These are phyloP conservation scores for Nomada hirtipes DNA, from an alignment of 2,888 invertebrate species.

Conservation along the genomic window DNA sequence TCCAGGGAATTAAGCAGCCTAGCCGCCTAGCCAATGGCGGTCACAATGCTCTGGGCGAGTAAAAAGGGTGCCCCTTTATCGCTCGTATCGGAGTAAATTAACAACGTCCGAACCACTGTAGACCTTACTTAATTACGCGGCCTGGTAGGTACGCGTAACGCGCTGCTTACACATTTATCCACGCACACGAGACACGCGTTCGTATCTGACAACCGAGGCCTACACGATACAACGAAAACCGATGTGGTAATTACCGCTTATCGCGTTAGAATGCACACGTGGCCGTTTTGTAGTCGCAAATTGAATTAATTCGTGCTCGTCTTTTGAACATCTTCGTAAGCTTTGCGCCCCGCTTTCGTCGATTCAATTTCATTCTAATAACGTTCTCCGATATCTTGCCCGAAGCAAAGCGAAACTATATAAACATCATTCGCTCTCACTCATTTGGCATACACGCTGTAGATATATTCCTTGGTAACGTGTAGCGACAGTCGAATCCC, in stretches of 20 bases:
- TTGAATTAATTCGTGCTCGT: neutral
- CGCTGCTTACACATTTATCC: constrained; percentile 33
- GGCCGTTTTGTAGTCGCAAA: neutral
- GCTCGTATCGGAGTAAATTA: constrained; percentile 31
- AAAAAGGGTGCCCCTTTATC: constrained; percentile 13
- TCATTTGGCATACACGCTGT: neutral
- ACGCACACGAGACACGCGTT: neutral
- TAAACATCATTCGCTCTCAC: too few species aligned
- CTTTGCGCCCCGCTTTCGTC: neutral
- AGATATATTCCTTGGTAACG: neutral
- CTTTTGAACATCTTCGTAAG: neutral
- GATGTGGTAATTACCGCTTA: constrained; percentile 1
- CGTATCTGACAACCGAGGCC: neutral
- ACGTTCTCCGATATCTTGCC: too few species aligned
- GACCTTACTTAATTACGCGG: constrained; percentile 36
- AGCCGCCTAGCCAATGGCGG: constrained; percentile 3
- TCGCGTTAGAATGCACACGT: neutral
- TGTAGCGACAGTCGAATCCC: neutral
- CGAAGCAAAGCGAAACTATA: too few species aligned
- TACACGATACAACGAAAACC: neutral
- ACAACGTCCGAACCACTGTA: constrained; percentile 16
- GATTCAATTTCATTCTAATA: too few species aligned
- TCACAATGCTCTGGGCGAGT: neutral
- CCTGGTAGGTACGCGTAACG: neutral
- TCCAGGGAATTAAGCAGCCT: constrained; percentile 25